Conservation (phyloP, 2,888 invertebrate species). For the Lordiphosa fenestrarum region DNA sequence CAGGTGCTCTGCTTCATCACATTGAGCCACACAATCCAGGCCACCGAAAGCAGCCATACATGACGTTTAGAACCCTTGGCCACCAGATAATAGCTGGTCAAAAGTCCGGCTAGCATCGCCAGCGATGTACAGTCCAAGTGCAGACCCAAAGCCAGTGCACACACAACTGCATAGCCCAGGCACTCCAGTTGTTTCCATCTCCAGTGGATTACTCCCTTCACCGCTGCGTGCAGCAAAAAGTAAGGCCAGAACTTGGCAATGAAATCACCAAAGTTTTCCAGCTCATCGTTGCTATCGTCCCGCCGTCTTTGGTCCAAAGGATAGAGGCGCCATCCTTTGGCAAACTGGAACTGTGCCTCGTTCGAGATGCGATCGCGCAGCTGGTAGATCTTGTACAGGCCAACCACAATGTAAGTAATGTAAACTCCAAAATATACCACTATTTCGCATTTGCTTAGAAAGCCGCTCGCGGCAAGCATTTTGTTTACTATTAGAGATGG, state of each 20-base stretch:
- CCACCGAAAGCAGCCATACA: constrained; percentile 67
- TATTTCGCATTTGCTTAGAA: constrained; percentile 62
- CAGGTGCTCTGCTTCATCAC: constrained; percentile 59
- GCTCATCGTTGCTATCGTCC: constrained; percentile 78
- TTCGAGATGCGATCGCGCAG: constrained; percentile 63
- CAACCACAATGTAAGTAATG: constrained; percentile 73
- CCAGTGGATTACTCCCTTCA: constrained; percentile 48
- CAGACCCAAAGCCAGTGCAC: constrained; percentile 57
- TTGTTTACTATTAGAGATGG: neutral
- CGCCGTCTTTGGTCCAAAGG: constrained; percentile 45
- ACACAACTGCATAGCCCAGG: constrained; percentile 57
- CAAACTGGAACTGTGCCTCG: constrained; percentile 62
- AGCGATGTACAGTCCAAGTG: constrained; percentile 57
- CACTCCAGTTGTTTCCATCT: constrained; percentile 49
- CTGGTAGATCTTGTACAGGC: constrained; percentile 63
- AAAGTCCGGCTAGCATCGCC: constrained; percentile 45
- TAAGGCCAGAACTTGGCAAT: constrained; percentile 69
- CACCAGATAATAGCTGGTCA: constrained; percentile 66
- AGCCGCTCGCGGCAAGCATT: constrained; percentile 41
- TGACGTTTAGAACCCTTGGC: constrained; percentile 53
- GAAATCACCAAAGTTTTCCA: constrained; percentile 75
- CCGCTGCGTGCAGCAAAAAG: constrained; percentile 72
- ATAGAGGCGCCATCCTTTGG: constrained; percentile 71
- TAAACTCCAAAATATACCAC: constrained; percentile 75
- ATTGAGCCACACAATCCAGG: constrained; percentile 75